Percentiles rank a stretch among this genome's conserved stretches.
These are phyloP conservation scores for Brenthis daphne DNA, from an alignment of 2,888 invertebrate genomes.

Conservation along the genomic window DNA sequence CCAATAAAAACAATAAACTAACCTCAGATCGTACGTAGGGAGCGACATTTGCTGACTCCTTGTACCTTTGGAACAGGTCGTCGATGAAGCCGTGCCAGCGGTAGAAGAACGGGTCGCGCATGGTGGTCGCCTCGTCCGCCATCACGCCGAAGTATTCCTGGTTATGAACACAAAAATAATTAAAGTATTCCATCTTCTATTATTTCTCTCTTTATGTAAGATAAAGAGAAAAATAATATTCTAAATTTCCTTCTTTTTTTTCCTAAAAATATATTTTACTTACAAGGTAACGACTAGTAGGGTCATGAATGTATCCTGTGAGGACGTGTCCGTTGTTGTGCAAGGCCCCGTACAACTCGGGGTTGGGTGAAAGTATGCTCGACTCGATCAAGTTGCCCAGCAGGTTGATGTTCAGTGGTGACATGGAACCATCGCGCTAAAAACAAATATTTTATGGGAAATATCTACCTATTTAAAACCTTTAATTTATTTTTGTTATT, in stretches of 20 bases:
- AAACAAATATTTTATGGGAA: constrained; percentile 20
- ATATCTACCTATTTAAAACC: too few relatives aligned
- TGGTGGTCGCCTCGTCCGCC: constrained; percentile 91
- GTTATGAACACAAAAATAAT: constrained; percentile 11
- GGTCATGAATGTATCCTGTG: constrained; percentile 88
- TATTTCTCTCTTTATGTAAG: too few relatives aligned
- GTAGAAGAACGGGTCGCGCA: constrained; percentile 94
- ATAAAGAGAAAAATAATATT: too few relatives aligned
- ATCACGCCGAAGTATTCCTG: constrained; percentile 90
- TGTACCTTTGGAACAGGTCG: constrained; percentile 87
- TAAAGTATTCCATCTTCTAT: background rate
- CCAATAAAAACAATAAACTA: too few relatives aligned
- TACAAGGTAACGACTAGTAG: constrained; percentile 86
- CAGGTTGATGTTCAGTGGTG: constrained; percentile 84
- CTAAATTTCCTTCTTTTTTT: too few relatives aligned
- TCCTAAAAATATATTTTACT: constrained; percentile 42
- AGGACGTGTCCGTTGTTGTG: constrained; percentile 90
- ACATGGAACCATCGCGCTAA: constrained; percentile 75
- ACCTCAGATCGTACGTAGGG: constrained; percentile 72
- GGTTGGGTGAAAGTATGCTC: constrained; percentile 84
- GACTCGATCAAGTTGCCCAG: constrained; percentile 89
- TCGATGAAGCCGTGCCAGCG: constrained; percentile 92
- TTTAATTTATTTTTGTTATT: too few relatives aligned
- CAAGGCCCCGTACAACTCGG: constrained; percentile 85
- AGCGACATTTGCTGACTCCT: constrained; percentile 71